Base-by-base conservation (phyloP, 2,113 vertebrate genomes). In the Lagopus leucura region DNA sequence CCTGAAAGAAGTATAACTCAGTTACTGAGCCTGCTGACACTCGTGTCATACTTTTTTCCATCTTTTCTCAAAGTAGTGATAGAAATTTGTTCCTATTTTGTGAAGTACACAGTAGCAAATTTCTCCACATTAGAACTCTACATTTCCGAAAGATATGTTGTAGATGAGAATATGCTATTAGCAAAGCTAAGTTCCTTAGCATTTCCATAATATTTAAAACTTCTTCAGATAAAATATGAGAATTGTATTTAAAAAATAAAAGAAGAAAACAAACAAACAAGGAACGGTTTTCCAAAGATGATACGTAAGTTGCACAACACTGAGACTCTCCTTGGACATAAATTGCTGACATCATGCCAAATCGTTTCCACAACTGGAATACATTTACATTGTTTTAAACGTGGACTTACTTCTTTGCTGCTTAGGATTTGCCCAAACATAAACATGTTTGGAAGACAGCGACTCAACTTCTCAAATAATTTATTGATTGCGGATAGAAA, bases 131-230 rank as follows among this genome's bases (percentile, higher is more conserved):
- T 50, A 69, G 21, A 88, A 48, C 1, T 48, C 52, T 15, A 54
- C 52, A 54, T 54, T 30, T 54, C 27, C 17, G 52, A 93, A 32
- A 75, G 4, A 16, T 72, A 25, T 34, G 10, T 28, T 84, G 43
- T 8, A 52, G 8, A 14, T 90, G n/a, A 79, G 63, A 90, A 82
- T 72, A 57, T 21, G 30, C 13, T 72, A 30, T 48, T 13, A 72
- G 12, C 0, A 1, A 52, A 27, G 1, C 11, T 10, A 76, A 55
- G 3, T 16, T 88, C 22, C 30, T 25, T 48, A 36, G 11, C 30
- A 45, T 69, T 96, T 65, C 24, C 78, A 43, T 36, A 11, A 8
- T 4, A 72, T 54, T 82, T 76, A 32, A 89, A 92, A 84, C 8
- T 30, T 8, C 3, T 79, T 89, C 43, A 3, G 32, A 47, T 17